Evolutionary conservation across 1,140 invertebrate species (phyloP), one percentile per base, ranked within the genome.

Genomic region (Orius insidiosus): DNA sequence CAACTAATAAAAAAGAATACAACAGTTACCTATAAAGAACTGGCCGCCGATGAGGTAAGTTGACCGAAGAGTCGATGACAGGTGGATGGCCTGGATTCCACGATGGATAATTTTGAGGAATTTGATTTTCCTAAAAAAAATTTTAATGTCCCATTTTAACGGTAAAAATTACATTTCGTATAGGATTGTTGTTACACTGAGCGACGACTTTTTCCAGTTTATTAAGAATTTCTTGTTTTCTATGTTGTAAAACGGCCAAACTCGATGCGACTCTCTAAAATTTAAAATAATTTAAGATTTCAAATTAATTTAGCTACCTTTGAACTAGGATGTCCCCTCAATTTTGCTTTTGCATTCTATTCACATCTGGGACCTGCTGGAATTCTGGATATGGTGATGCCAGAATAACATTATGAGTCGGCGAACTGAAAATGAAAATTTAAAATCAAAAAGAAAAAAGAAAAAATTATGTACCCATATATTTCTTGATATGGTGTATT

Each of bases 201-300:
- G 46, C 52, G 8, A 75, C 67, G 34, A 76, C 72, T 51, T 75
- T 74, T 55, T 77, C 75, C 14, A 80, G 55, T 47, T 78, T 76
- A 53, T 66, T 68, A 18, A 80, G 63, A 33, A 81, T 71, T 53
- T 78, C 75, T 59, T 74, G 69, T 55, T 70, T 76, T 10, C 75
- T 63, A 53, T 78, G 74, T 45, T 76, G 65, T 16, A 81, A 59
- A 49, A 74, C 68, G 4, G 73, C 70, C 32, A 76, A 56, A 45
- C 66, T 74, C 56, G 66, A 60, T 31, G 63, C 67, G 45, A 67
- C 60, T 41, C 67, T 63, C 59, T 68, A 51, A 9, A 44, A n/a
- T n/a, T n/a, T n/a, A 32, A 16, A 44, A 24, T n/a, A n/a, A 36
- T 3, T 15, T 4, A 36, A n/a, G 3, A 36, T n/a, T 5, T 31